Evolutionary conservation across 2,888 invertebrate genomes (phyloP).

Genomic region (Protonemura montana): DNA sequence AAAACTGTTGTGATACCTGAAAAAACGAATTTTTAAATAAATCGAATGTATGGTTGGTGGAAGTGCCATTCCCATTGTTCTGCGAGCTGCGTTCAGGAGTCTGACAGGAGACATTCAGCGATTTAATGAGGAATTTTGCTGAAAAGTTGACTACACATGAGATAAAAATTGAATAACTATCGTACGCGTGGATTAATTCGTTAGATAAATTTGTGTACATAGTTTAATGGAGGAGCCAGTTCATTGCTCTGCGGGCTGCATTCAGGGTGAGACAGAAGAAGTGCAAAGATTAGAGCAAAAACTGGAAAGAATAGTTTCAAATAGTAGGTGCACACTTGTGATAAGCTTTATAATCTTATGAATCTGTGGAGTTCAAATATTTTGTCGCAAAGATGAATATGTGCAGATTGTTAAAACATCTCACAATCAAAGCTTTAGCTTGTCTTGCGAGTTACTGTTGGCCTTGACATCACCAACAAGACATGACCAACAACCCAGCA

Average conservation of each 20-base stretch:
- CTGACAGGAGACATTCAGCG: background rate
- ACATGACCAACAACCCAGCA: too few species aligned
- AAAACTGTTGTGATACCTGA: background rate
- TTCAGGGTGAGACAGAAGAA: background rate
- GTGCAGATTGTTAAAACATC: too few species aligned
- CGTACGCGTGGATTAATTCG: too few species aligned
- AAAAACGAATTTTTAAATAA: background rate
- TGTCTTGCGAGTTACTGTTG: too few species aligned
- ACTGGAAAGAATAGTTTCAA: too few species aligned
- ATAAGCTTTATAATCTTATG: background rate
- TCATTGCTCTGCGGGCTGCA: background rate
- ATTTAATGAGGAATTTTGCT: background rate
- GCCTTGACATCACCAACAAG: too few species aligned
- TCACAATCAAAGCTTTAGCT: too few species aligned
- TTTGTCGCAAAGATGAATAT: too few species aligned
- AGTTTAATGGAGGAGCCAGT: background rate
- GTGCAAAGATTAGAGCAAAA: background rate
- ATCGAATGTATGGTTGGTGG: background rate
- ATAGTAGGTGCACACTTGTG: background rate
- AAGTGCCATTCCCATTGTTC: background rate
- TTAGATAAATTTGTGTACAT: too few species aligned
- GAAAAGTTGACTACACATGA: too few species aligned
- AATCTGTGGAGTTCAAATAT: too few species aligned
- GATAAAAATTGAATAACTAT: too few species aligned
- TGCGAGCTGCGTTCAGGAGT: background rate